phyloP scores from a whole-genome alignment of 2,797 vertebrate genomes.

The Tokudaia muenninki region DNA sequence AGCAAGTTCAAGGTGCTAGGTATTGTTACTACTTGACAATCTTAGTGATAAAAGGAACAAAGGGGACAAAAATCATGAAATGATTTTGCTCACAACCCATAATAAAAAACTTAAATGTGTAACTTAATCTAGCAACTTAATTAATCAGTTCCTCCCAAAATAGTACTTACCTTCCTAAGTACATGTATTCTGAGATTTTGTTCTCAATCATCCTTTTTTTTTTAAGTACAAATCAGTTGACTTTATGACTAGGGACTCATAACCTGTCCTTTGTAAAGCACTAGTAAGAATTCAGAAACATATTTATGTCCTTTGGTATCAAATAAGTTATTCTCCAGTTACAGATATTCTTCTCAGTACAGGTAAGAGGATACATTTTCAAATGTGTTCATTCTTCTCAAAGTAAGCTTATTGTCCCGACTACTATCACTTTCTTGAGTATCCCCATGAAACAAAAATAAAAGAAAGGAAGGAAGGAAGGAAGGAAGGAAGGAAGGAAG shows the following conservation, averaged over 20 bases:
- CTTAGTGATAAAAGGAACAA: neutral
- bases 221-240: neutral
- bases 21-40: neutral
- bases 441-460: neutral
- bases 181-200: neutral
- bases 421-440: constrained; percentile 47
- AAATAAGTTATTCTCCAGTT: neutral
- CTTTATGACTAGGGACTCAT: constrained; percentile 11
- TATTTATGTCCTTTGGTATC: neutral
- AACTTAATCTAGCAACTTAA: constrained; percentile 20
- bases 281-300: neutral
- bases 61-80: neutral
- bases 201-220: neutral
- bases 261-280: neutral
- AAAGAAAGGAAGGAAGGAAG: neutral
- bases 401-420: constrained; percentile 31
- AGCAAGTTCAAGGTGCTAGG: neutral
- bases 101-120: constrained; percentile 25
- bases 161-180: neutral
- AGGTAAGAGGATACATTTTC: neutral
- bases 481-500: too few species aligned
- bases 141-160: neutral
- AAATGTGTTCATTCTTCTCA: neutral
- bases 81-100: neutral
- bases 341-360: neutral